A percentile compares a stretch with the other conserved stretches of the same genome.
phyloP scores from a whole-genome alignment of 2,888 invertebrate species.

The Pyrgus malvae region DNA sequence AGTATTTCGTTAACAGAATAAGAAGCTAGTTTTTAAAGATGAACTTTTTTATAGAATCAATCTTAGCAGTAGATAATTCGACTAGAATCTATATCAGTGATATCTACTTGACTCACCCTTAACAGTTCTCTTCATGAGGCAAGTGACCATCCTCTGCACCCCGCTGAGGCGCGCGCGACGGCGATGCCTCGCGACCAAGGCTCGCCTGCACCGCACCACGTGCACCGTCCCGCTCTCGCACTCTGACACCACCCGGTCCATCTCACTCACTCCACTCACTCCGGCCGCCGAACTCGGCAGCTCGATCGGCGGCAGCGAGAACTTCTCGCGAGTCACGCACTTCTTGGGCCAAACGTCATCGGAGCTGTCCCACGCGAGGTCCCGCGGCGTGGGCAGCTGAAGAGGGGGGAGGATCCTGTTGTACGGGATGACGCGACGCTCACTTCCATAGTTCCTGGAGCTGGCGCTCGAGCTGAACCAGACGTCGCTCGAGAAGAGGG shows the following conservation, averaged over 20 bases:
- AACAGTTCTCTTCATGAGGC: slow-evolving; percentile 56
- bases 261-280: slow-evolving; percentile 36
- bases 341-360: slow-evolving; percentile 57
- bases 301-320: slow-evolving; percentile 47
- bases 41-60: too few species aligned
- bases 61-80: too few species aligned
- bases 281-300: slow-evolving; percentile 43
- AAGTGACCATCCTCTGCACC: slow-evolving; percentile 55
- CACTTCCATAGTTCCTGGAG: slow-evolving; percentile 41
- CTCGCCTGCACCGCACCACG: slow-evolving; percentile 14
- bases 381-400: slow-evolving; percentile 51
- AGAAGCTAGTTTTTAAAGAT: too few species aligned
- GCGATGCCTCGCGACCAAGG: slow-evolving; percentile 19
- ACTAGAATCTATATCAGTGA: neutral
- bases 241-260: slow-evolving; percentile 28
- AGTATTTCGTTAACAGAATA: too few species aligned
- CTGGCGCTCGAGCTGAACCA: slow-evolving; percentile 55
- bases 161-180: slow-evolving; percentile 46
- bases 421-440: slow-evolving; percentile 51
- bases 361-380: slow-evolving; percentile 41
- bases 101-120: slow-evolving; percentile 46
- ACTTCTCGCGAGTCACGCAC: slow-evolving; percentile 39
- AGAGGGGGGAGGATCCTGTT: slow-evolving; percentile 61
- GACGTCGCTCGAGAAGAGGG: slow-evolving; percentile 55
- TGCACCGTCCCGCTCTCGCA: slow-evolving; percentile 33